phyloP scores from a whole-genome alignment of 1,140 invertebrate genomes.

The Harlomillsia oculata region DNA sequence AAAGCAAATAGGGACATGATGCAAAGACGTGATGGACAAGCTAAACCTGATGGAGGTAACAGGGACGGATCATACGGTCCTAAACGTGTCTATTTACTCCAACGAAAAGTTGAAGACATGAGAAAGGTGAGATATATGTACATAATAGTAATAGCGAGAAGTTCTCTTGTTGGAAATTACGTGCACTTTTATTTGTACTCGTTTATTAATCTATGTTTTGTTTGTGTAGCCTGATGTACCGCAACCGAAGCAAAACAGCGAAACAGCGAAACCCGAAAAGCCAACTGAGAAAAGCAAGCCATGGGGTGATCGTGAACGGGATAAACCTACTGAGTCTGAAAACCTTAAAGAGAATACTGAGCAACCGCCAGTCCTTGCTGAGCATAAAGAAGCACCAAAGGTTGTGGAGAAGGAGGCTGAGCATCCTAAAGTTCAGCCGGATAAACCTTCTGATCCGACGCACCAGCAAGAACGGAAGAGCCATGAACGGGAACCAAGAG shows the following conservation, averaged over 20 bases:
- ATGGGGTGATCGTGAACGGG: conserved; percentile 16
- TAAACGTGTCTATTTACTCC: conserved; percentile 22
- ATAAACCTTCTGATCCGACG: too few relatives aligned
- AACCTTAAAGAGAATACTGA: neutral
- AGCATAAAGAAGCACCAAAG: conserved; percentile 1
- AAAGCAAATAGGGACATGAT: conserved; percentile 1
- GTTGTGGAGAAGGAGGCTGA: neutral
- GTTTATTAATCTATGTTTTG: too few relatives aligned
- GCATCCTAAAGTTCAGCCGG: neutral
- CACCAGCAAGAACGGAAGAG: neutral
- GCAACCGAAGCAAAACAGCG: conserved; percentile 12
- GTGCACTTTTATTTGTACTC: too few relatives aligned
- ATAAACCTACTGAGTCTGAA: neutral
- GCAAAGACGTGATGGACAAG: neutral
- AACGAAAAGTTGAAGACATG: conserved; percentile 32
- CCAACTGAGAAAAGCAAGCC: conserved; percentile 13
- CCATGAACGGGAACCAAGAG: neutral
- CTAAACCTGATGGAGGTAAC: neutral
- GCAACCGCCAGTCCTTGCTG: neutral
- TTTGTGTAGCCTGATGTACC: conserved; percentile 11
- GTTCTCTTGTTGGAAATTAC: too few relatives aligned
- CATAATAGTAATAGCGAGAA: too few relatives aligned
- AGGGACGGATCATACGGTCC: conserved; percentile 1
- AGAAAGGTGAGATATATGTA: conserved; percentile 11
- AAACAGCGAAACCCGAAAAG: conserved; percentile 4